phyloP scores from a whole-genome alignment of 2,113 vertebrate genomes.

The Mesocricetus auratus region DNA sequence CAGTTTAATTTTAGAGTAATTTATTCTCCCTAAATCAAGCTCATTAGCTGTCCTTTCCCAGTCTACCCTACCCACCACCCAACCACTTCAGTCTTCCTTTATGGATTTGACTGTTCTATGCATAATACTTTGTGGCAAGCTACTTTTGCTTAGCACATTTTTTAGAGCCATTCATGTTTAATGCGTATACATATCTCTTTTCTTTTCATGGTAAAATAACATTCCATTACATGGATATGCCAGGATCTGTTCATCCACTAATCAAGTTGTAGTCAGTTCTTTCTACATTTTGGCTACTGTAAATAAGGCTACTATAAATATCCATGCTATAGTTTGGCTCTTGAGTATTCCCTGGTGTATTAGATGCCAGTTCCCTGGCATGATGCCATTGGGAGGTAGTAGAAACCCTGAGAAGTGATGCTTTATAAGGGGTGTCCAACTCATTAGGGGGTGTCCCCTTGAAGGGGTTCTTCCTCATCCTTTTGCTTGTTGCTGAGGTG shows the following conservation, averaged over 20 bases:
- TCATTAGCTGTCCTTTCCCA: not conserved
- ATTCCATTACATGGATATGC: not conserved
- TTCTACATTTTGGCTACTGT: constrained; percentile 19
- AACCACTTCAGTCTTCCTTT: not conserved
- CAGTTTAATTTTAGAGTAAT: not conserved
- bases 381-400: not conserved
- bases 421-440: not conserved
- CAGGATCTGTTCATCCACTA: not conserved
- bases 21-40: not conserved
- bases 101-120: not conserved
- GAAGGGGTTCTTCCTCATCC: not conserved
- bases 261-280: not conserved
- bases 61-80: not conserved
- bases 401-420: not conserved
- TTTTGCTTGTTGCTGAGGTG: not conserved
- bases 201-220: constrained; percentile 26
- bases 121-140: not conserved
- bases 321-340: not conserved
- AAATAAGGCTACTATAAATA: not conserved
- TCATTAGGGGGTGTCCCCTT: not conserved
- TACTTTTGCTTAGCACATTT: constrained; percentile 1
- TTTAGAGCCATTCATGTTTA: not conserved
- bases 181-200: not conserved
- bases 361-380: not conserved
- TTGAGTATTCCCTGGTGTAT: not conserved